Evolutionary conservation across 37 sponge, comb jelly and placozoan genomes (phyloP), one percentile per base, ranked within the genome.

Genomic region (Chondrilla cf. caribensis): DNA sequence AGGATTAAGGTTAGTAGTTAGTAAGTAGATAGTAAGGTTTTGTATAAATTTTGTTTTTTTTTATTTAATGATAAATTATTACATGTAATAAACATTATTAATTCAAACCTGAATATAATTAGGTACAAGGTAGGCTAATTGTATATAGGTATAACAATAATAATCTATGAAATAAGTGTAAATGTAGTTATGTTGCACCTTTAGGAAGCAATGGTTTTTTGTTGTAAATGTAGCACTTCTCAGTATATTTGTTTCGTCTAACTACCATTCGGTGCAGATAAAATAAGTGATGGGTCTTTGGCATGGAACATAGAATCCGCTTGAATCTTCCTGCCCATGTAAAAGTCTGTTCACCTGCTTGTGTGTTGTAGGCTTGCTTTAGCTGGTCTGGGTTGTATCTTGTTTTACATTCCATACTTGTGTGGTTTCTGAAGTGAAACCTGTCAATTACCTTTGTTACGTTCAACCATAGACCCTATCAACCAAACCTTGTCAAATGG

Each of bases 271-370:
- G 43, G 43, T 87, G 88, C 32, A 87, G 36, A 31, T 60, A 87
- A 60, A 83, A 87, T 25, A 40, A 82, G 60, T 40, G 47, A 44
- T 87, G 83, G 17, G n/a, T 36, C 82, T 83, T 87, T 2, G 38
- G 38, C 88, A 87, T 87, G 39, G 59, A 28, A 38, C 79, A 60
- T 22, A 82, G 3, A 47, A 87, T 82, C 59, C 41, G 77, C 59
- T 83, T 82, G 59, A 51, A 78, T 55, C 88, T 41, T 15, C 42
- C 26, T 6, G 82, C 44, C 88, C 88, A 87, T 1, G 42, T 82
- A 81, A 87, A 87, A 5, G 87, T 87, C 32, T 87, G 82, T 60
- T 87, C 87, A 76, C 57, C 40, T 32, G 47, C 24, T 82, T 81
- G 81, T 31, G 70, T 43, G 58, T 76, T 82, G 17, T 44, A 62